These are phyloP conservation scores for Orthonevra nobilis DNA, from an alignment of 2,888 invertebrate species.

Conservation along the genomic window DNA sequence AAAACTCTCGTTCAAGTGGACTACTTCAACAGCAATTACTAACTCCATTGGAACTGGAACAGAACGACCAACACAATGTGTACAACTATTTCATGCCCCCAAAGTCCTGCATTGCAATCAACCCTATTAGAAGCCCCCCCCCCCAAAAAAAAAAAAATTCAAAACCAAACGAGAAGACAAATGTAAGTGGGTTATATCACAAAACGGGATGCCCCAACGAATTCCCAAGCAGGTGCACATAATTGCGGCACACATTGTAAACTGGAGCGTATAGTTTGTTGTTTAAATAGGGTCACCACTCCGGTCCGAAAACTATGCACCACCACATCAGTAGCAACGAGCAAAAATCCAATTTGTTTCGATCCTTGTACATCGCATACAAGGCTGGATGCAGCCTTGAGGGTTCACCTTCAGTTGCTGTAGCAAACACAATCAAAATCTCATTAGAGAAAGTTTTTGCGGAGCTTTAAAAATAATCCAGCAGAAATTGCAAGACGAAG, in stretches of 20 bases:
- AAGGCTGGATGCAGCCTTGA: constrained; percentile 8
- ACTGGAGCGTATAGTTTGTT: constrained; percentile 67
- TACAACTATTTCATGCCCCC: constrained; percentile 40
- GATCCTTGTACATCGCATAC: constrained; percentile 51
- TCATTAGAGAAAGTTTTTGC: constrained; percentile 67
- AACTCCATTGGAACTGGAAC: constrained; percentile 22
- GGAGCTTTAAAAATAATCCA: constrained; percentile 62
- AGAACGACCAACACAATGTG: constrained; percentile 41
- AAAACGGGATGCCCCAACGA: constrained; percentile 55
- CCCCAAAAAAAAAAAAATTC: background rate
- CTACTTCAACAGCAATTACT: constrained; percentile 38
- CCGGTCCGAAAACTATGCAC: constrained; percentile 41
- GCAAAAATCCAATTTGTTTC: constrained; percentile 59
- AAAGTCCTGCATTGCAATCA: constrained; percentile 18
- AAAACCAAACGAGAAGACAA: constrained; percentile 18
- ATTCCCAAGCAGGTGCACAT: constrained; percentile 67
- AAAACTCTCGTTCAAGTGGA: constrained; percentile 3
- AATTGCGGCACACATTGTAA: constrained; percentile 69
- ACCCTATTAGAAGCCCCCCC: no score
- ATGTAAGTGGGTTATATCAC: constrained; percentile 38
- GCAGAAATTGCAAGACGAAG: constrained; percentile 25
- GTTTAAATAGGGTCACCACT: constrained; percentile 62
- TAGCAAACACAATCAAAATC: constrained; percentile 66
- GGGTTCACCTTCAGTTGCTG: constrained; percentile 14
- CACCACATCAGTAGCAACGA: constrained; percentile 17